Evolutionary conservation across 2,888 invertebrate genomes (phyloP), one percentile per base, ranked within the genome.

Genomic region (Eupithecia centaureata): DNA sequence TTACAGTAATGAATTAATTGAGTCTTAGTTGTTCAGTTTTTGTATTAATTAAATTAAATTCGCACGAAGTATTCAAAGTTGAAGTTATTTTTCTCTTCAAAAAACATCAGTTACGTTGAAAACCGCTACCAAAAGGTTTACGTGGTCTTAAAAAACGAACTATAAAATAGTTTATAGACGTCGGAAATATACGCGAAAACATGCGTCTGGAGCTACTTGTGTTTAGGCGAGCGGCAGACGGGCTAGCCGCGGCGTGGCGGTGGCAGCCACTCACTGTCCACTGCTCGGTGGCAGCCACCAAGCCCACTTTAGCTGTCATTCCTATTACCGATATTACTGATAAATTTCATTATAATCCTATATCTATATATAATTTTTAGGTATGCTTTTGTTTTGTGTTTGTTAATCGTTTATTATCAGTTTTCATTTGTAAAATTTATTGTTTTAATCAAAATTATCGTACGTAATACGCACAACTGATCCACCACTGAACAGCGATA

Each of bases 131-230:
- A 27, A 52, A 52, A 47, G 32, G 61, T 62, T 62, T 62, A 62
- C 42, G 27, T 52, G 52, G 61, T 42, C 25, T 65, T 65, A 62
- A 65, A 65, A 69, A 69, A 69, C 15, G n/a, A 63, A 60, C 69
- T 33, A 63, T 65, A 69, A 69, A 69, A 60, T 32, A 38, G 25
- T 33, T 65, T 65, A 69, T 65, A 35, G 59, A 54, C 54, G 68
- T 65, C 59, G 42, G 38, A 62, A 68, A 68, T 63, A 65, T 64
- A 61, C 61, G 61, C 54, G 35, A 51, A 62, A 66, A 65, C 66
- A 65, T 58, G 32, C 35, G 58, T 30, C 18, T 28, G 57, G 10
- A 32, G 27, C 42, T 56, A 27, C 56, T 47, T 27, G 5, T 47
- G 27, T 33, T 54, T 57, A 28, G 42, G 27, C 35, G 35, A 52